Evolutionary conservation across 30 jellyfish, hydroid and myxozoan genomes (phyloP), one percentile per base, ranked within the genome.

Genomic region (Chrysaora quinquecirrha): DNA sequence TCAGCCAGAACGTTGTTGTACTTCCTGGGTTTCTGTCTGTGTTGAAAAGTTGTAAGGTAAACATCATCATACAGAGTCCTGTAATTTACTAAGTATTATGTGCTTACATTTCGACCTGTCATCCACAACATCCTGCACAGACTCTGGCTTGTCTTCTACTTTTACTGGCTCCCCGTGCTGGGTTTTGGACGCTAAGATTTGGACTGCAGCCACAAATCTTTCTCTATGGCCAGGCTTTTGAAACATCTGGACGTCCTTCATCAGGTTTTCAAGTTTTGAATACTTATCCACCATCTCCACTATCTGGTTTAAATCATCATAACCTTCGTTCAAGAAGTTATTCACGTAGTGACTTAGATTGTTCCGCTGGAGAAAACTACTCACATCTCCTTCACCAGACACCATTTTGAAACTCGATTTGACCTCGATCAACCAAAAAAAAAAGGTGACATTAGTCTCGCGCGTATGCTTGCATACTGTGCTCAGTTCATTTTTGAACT

Each of bases 41-140:
- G 29, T 52, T 16, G 68, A 52, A 52, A 52, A 10, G 25, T 52
- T 9, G 2, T 52, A 52, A 19, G 68, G 27, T 3, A 52, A 52
- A 52, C 54, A 38, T 38, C n/a, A n/a, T 38, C 54, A 38, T 38
- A 52, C 24, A 52, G 25, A 52, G 68, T 52, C 68, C 29, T 52
- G 68, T 52, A 52, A 19, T 19, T 52, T 52, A 52, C 68, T 52
- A 52, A 52, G 19, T 52, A 52, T 52, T 52, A 25, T 52, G 68
- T 52, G 27, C 68, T 52, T 52, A 52, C 24, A 52, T 52, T 52
- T 52, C 68, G 68, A 52, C 68, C 68, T 52, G 68, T 52, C 68
- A 52, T 52, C 25, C 68, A 52, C 68, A 52, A 52, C 68, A 52
- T 52, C 68, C 68, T 52, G 68, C 68, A 52, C 68, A 52, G 68